A percentile compares a stretch with the other conserved stretches of the same genome.
Conservation (phyloP, 2,113 vertebrate genomes). For the Patagioenas fasciata region DNA sequence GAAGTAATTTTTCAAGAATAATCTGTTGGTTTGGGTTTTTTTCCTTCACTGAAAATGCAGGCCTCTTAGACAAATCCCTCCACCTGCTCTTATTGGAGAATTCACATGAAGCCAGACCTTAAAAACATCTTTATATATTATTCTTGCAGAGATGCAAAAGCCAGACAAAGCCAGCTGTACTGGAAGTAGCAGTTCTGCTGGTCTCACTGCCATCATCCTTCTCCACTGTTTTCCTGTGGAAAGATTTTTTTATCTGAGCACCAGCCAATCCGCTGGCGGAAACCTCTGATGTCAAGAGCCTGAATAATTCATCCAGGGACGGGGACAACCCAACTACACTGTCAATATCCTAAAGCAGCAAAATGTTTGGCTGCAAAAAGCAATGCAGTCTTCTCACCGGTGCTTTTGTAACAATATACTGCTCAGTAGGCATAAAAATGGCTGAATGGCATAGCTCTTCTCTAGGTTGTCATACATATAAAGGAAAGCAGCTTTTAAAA, state of each 20-base stretch:
- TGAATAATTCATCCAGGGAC: slow-evolving; percentile 77
- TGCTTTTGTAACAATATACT: neutral
- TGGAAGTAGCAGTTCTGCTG: slow-evolving; percentile 58
- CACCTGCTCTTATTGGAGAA: neutral
- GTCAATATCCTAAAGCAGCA: slow-evolving; percentile 7
- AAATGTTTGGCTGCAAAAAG: slow-evolving; percentile 36
- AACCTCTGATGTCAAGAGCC: slow-evolving; percentile 79
- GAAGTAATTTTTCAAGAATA: slow-evolving; percentile 7
- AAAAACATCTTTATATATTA: neutral
- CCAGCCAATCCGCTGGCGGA: slow-evolving; percentile 72
- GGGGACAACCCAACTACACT: slow-evolving; percentile 21
- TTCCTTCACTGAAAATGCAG: neutral
- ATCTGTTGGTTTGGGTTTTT: neutral
- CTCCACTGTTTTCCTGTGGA: slow-evolving; percentile 65
- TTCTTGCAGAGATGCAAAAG: neutral
- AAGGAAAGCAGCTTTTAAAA: slow-evolving; percentile 4
- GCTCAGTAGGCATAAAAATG: neutral
- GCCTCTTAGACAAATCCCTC: slow-evolving; percentile 6
- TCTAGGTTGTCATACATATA: neutral
- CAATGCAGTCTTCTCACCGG: neutral
- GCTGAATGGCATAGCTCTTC: neutral
- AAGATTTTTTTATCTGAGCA: slow-evolving; percentile 58
- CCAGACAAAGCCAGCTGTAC: slow-evolving; percentile 48
- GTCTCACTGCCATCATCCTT: slow-evolving; percentile 79
- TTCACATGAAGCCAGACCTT: slow-evolving; percentile 32